phyloP scores from a whole-genome alignment of 2,888 invertebrate genomes.

The Macropis europaea region DNA sequence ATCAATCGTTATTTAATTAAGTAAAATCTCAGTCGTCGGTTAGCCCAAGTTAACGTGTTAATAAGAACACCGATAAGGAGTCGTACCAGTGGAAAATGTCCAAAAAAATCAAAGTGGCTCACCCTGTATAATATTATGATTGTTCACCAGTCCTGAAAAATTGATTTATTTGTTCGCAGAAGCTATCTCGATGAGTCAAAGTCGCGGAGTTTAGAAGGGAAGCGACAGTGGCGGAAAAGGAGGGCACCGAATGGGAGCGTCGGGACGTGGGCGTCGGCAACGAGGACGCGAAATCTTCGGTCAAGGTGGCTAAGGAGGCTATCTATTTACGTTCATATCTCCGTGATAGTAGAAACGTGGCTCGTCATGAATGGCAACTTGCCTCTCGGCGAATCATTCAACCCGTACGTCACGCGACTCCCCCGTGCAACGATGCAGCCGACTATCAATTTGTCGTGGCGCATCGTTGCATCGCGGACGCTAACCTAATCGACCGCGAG shows the following conservation, averaged over 20 bases:
- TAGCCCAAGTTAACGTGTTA: too few relatives aligned
- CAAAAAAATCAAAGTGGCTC: too few relatives aligned
- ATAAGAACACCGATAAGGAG: too few relatives aligned
- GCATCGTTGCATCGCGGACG: background rate
- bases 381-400: slow-evolving; percentile 53
- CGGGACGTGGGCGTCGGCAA: background rate
- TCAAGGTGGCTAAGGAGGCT: slow-evolving; percentile 46
- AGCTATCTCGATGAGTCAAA: too few relatives aligned
- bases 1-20: too few relatives aligned
- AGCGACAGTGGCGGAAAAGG: too few relatives aligned
- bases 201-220: too few relatives aligned
- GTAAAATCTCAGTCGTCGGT: too few relatives aligned
- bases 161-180: too few relatives aligned
- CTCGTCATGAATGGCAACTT: slow-evolving; percentile 65
- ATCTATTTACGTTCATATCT: slow-evolving; percentile 64
- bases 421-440: slow-evolving; percentile 12
- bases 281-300: slow-evolving; percentile 36
- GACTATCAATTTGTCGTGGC: slow-evolving; percentile 11
- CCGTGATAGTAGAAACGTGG: slow-evolving; percentile 57
- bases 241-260: background rate
- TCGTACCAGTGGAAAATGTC: too few relatives aligned
- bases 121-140: too few relatives aligned
- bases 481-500: slow-evolving; percentile 9
- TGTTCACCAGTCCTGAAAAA: too few relatives aligned
- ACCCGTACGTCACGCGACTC: slow-evolving; percentile 33